These are phyloP conservation scores for Marasmarcha lunaedactyla DNA, from an alignment of 2,888 invertebrate species.

Conservation along the genomic window DNA sequence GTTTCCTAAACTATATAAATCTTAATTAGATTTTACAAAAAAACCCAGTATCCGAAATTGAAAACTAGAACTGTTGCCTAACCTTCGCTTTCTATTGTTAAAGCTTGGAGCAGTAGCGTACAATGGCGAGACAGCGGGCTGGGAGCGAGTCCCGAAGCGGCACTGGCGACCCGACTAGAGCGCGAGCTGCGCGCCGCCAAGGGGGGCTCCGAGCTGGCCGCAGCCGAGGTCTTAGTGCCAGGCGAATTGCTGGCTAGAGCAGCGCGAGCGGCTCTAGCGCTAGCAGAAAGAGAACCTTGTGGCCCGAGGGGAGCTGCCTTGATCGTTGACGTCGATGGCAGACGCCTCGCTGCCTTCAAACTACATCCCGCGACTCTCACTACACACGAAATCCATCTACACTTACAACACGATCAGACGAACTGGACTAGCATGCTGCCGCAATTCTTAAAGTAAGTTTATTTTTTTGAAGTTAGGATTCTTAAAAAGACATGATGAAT, in stretches of 20 bases:
- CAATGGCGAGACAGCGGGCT: constrained; percentile 58
- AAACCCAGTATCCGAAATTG: neutral
- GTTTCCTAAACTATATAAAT: no score
- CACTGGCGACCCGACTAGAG: constrained; percentile 82
- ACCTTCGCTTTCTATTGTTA: constrained; percentile 30
- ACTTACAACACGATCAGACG: constrained; percentile 86
- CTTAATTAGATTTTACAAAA: neutral
- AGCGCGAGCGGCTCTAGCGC: constrained; percentile 81
- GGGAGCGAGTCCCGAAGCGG: constrained; percentile 72
- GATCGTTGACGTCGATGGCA: constrained; percentile 84
- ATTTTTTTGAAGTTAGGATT: neutral
- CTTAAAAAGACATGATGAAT: no score
- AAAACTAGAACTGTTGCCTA: neutral
- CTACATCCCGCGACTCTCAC: constrained; percentile 89
- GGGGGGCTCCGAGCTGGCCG: constrained; percentile 79
- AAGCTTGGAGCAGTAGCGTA: constrained; percentile 58
- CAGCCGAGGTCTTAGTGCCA: constrained; percentile 88
- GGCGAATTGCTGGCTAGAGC: constrained; percentile 84
- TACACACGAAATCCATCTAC: constrained; percentile 91
- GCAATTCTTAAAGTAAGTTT: constrained; percentile 89
- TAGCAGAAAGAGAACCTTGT: constrained; percentile 91
- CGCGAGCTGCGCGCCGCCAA: constrained; percentile 84
- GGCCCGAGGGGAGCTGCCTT: constrained; percentile 90
- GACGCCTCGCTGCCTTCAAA: constrained; percentile 84
- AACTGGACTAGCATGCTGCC: constrained; percentile 90